Evolutionary conservation across 2,113 vertebrate species (phyloP), one percentile per base, ranked within the genome.

Genomic region (Hymenochirus boettgeri): DNA sequence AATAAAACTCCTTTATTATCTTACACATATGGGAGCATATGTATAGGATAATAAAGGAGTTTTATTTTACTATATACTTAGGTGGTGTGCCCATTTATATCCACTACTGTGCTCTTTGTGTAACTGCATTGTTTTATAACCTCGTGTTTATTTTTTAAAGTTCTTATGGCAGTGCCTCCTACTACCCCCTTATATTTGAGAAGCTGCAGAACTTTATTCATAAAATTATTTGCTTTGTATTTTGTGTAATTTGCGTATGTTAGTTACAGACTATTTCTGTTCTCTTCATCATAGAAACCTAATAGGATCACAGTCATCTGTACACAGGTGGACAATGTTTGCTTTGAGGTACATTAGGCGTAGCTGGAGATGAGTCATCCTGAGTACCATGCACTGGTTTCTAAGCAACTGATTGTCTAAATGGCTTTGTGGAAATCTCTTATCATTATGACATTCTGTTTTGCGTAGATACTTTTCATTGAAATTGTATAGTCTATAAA

Each of bases 351-450:
- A 0, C 26, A 0, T 56, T 45, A 73, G 33, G 31, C 22, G 31
- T 42, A 23, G 56, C 24, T 72, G 64, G 56, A 52, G 19, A 19
- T 78, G 76, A 82, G 56, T 76, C 75, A 75, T 27, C n/a, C 2
- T 45, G 17, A 33, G 64, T 46, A 1, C 19, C 26, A 17, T 0
- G 56, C 71, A 42, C 39, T 71, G 47, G 80, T 76, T 78, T 75
- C 81, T 70, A 61, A 72, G 80, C 75, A 81, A 76, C 76, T 18
- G 39, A 48, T 6, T 13, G 66, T 48, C 13, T 10, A 2, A 7
- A 58, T 24, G 71, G 1, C 18, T 72, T 71, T 74, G 73, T 66
- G 7, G 50, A 69, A 67, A 6, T 3, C 10, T 72, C 12, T 31
- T 46, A 80, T 78, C 46, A 70, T 71, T 70, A 53, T 37, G 33